phyloP scores from a whole-genome alignment of 2,113 vertebrate genomes.

The Nymphicus hollandicus region DNA sequence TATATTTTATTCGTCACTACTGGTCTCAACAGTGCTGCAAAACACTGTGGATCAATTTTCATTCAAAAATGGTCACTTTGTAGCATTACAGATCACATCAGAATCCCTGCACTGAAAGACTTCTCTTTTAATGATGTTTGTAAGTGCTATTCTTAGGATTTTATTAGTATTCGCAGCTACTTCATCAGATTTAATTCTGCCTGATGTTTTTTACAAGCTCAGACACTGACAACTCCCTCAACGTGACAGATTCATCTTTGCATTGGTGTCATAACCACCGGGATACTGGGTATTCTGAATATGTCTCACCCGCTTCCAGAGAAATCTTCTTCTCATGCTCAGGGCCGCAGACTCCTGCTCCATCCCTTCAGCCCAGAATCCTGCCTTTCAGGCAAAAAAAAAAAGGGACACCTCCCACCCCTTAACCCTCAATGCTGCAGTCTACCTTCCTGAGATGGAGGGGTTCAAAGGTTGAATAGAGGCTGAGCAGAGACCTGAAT shows the following conservation, averaged over 20 bases:
- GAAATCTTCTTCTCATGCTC: background rate
- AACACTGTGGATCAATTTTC: background rate
- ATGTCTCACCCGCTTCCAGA: fast-evolving
- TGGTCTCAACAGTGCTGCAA: background rate
- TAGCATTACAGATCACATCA: background rate
- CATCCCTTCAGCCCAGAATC: background rate
- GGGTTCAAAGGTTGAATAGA: background rate
- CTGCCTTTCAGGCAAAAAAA: background rate
- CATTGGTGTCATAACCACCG: background rate
- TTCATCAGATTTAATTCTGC: background rate
- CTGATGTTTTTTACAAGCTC: background rate
- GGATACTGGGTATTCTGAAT: background rate
- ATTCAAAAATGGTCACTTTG: background rate
- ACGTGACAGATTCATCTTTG: background rate
- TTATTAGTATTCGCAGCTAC: background rate
- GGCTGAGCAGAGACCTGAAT: background rate
- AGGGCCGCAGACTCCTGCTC: background rate
- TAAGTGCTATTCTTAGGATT: background rate
- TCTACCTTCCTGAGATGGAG: background rate
- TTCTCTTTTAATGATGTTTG: background rate
- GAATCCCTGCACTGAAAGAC: background rate
- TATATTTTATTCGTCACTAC: background rate
- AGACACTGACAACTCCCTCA: background rate
- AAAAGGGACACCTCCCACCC: background rate
- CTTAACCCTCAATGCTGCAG: too few relatives aligned